These are phyloP conservation scores for Julus scanicus DNA, from an alignment of 2,888 invertebrate species.

Conservation along the genomic window DNA sequence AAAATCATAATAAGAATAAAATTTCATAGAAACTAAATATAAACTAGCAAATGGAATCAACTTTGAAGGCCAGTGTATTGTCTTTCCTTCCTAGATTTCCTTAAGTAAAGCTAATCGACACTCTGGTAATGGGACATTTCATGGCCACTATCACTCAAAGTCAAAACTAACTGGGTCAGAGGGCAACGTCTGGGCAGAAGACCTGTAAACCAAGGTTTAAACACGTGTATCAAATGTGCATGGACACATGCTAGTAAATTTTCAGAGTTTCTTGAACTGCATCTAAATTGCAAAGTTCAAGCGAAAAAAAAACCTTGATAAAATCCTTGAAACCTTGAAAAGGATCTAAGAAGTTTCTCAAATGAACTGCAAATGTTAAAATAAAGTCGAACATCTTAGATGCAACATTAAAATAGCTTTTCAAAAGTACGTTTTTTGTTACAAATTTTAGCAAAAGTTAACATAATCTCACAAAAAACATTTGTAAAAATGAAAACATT, in stretches of 20 bases:
- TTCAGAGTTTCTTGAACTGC: background rate
- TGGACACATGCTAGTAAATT: background rate
- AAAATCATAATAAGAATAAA: background rate
- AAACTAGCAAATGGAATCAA: background rate
- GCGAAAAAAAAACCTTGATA: background rate
- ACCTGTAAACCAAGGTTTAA: background rate
- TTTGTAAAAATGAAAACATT: too few relatives aligned
- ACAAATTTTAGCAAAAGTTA: too few relatives aligned
- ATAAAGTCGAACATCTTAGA: too few relatives aligned
- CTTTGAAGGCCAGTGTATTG: background rate
- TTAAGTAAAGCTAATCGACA: background rate
- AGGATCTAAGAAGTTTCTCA: too few relatives aligned
- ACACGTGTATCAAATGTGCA: background rate
- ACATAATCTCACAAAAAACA: too few relatives aligned
- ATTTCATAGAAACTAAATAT: background rate
- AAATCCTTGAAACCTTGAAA: background rate
- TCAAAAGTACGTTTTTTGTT: too few relatives aligned
- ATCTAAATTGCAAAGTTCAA: background rate
- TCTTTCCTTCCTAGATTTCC: background rate
- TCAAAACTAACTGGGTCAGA: background rate
- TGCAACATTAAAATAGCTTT: too few relatives aligned
- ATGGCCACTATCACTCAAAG: conserved; percentile 10
- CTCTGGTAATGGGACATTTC: background rate
- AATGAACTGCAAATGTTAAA: too few relatives aligned
- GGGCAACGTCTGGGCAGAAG: conserved; percentile 11